Evolutionary conservation across 2,113 vertebrate species (phyloP).

Genomic region (Miniopterus natalensis): DNA sequence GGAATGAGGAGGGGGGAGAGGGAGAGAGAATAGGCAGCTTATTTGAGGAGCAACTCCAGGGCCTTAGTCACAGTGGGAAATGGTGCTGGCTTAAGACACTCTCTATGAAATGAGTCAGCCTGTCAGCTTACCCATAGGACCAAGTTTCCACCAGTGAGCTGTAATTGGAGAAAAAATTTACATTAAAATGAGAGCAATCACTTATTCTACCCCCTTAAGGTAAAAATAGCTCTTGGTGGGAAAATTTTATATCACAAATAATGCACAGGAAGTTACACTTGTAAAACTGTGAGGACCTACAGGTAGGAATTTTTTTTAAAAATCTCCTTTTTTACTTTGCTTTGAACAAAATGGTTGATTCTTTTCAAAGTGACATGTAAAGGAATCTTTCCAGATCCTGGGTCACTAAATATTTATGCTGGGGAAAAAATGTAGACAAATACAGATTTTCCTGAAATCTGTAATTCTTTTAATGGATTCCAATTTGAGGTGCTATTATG

Average conservation of each 20-base stretch:
- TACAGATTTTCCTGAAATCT: constrained; percentile 54
- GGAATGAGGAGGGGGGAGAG: not conserved
- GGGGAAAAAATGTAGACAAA: constrained; percentile 67
- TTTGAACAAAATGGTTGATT: constrained; percentile 72
- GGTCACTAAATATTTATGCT: constrained; percentile 79
- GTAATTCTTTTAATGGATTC: constrained; percentile 62
- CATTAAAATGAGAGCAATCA: constrained; percentile 68
- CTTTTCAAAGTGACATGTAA: constrained; percentile 66
- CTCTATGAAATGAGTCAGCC: constrained; percentile 74
- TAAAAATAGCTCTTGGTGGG: constrained; percentile 63
- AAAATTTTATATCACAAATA: constrained; percentile 72
- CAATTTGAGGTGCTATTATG: constrained; percentile 63
- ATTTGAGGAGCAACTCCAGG: constrained; percentile 42
- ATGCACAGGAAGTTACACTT: constrained; percentile 66
- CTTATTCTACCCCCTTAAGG: constrained; percentile 47
- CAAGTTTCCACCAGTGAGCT: constrained; percentile 65
- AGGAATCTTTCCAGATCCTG: constrained; percentile 63
- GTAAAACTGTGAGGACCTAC: constrained; percentile 40
- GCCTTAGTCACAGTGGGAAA: not conserved
- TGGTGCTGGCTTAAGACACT: constrained; percentile 61
- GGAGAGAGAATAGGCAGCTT: not conserved
- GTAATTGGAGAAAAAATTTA: constrained; percentile 67
- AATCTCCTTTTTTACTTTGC: not conserved
- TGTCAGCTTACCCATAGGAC: constrained; percentile 68
- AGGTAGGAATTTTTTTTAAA: constrained; percentile 43